Evolutionary conservation across 1,140 invertebrate species (phyloP), one percentile per base, ranked within the genome.

Genomic region (Drosophila paulistorum): DNA sequence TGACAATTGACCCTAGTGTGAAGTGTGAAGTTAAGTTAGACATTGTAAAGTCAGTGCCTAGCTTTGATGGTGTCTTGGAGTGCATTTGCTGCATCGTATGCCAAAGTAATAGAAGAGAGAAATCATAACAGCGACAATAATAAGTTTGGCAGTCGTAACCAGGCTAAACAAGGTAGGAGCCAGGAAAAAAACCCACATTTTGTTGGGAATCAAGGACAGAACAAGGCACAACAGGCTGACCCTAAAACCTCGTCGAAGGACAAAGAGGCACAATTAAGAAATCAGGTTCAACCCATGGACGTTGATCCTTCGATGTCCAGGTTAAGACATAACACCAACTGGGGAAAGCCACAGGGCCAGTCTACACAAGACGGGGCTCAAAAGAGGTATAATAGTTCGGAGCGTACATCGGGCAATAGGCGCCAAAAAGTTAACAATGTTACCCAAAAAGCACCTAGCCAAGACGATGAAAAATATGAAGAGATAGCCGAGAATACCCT

Each of bases 351-450:
- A 9, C 64, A 67, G n/a, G n/a, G n/a, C n/a, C n/a, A n/a, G n/a
- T n/a, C n/a, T n/a, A n/a, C n/a, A n/a, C n/a, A n/a, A n/a, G 11
- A 59, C 4, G 65, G 35, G 20, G 59, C 58, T 17, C 35, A 39
- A 10, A 68, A 68, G 48, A 68, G 65, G 13, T 51, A n/a, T 37
- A 68, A 48, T 20, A 68, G 59, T 37, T 63, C 65, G 11, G 35
- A 72, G 20, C 57, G 45, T 20, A 17, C 41, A 10, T 57, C 70
- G 14, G 65, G 57, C 23, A 48, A 63, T 35, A 68, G 59, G 57
- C 71, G 71, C 14, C 65, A 73, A 59, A 35, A 45, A 20, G 26
- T 72, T 11, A 65, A 69, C n/a, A 73, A 64, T 30, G 37, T 73
- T 23, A n/a, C 57, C 14, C 66, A 73, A 26, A 2, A 58, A 11